These are phyloP conservation scores for Cyprinodon diabolis DNA, from an alignment of 2,797 vertebrate genomes.

Conservation along the genomic window DNA sequence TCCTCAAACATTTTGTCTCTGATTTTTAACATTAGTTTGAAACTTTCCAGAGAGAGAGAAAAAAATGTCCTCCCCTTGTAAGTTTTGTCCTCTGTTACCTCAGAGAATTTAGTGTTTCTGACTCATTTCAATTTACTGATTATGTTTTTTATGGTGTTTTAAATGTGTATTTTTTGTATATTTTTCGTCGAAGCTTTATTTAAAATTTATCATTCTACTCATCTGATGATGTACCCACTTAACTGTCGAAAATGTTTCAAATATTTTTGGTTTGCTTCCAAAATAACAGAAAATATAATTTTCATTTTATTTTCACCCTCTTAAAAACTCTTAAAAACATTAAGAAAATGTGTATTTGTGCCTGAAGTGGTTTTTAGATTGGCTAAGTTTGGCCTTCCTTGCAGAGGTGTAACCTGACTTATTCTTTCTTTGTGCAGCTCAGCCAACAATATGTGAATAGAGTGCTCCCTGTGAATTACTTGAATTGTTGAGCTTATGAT, in stretches of 20 bases:
- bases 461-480: conserved; percentile 39
- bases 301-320: not conserved
- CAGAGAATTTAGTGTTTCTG: too few species aligned
- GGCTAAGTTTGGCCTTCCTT: conserved; percentile 16
- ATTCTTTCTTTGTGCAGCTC: conserved; percentile 16
- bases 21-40: not conserved
- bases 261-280: not conserved
- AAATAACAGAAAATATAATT: not conserved
- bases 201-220: not conserved
- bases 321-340: too few species aligned
- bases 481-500: conserved; percentile 39
- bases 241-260: not conserved
- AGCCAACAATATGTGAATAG: conserved; percentile 19
- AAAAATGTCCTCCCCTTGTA: too few species aligned
- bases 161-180: too few species aligned
- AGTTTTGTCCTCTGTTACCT: too few species aligned
- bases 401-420: not conserved
- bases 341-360: not conserved
- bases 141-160: too few species aligned
- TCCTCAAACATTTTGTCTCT: not conserved
- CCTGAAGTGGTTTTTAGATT: conserved; percentile 4
- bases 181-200: not conserved
- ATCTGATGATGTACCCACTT: not conserved
- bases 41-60: not conserved
- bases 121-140: too few species aligned